phyloP scores from a whole-genome alignment of 2,888 invertebrate genomes.

The Calameuta filiformis region DNA sequence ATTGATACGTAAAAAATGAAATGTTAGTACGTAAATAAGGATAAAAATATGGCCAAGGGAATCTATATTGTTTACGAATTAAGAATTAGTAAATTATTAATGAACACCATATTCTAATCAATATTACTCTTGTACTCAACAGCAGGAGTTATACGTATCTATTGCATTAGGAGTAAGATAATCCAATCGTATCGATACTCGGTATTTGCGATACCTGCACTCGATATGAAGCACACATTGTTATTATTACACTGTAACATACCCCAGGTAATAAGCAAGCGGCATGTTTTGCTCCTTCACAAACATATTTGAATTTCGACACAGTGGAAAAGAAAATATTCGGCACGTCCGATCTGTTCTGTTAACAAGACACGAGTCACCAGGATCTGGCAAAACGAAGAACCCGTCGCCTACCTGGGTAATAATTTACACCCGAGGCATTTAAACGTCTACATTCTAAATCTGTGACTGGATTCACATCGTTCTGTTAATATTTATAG shows the following conservation, averaged over 20 bases:
- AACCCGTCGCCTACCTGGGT: background rate
- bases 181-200: background rate
- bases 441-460: background rate
- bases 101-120: background rate
- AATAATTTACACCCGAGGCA: background rate
- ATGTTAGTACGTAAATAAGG: background rate
- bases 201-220: background rate
- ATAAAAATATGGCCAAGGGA: background rate
- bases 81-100: background rate
- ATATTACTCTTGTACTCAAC: background rate
- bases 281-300: slow-evolving; percentile 13
- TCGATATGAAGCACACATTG: background rate
- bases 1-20: background rate
- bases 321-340: background rate
- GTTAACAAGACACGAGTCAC: background rate
- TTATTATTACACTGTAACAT: background rate
- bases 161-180: background rate
- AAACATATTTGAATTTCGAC: background rate
- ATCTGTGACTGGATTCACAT: background rate
- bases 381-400: too few species aligned
- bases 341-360: background rate
- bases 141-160: background rate
- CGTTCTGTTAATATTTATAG: background rate
- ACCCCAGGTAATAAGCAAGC: slow-evolving; percentile 14
- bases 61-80: background rate